These are phyloP conservation scores for Hydrophis major DNA, from an alignment of 2,797 vertebrate genomes.

Conservation along the genomic window DNA sequence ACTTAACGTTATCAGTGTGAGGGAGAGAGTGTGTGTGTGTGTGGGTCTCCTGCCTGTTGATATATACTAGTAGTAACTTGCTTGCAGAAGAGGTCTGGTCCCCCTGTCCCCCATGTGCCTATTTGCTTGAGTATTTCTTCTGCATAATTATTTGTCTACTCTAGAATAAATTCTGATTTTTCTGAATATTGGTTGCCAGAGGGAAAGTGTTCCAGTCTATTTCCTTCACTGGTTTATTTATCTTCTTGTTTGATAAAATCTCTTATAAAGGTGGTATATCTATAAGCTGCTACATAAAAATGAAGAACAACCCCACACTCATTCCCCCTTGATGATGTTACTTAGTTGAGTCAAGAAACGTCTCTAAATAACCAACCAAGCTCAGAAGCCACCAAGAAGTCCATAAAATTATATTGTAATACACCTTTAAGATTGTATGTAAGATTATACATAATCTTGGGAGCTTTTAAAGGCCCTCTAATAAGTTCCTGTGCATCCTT, in stretches of 20 bases:
- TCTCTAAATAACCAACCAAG: background rate
- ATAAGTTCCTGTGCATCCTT: background rate
- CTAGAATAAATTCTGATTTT: background rate
- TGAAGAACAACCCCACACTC: background rate
- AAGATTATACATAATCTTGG: background rate
- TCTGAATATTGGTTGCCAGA: background rate
- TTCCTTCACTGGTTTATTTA: background rate
- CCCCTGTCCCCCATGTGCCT: too few species aligned
- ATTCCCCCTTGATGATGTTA: background rate
- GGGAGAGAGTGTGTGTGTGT: rapidly evolving
- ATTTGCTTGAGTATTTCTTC: background rate
- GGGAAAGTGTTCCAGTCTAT: background rate
- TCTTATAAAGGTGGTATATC: background rate
- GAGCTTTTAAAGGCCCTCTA: background rate
- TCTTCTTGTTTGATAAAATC: background rate
- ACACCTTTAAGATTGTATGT: background rate
- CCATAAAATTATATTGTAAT: background rate
- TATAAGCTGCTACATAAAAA: background rate
- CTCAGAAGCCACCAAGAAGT: background rate
- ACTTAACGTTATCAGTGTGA: background rate
- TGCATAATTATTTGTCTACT: background rate
- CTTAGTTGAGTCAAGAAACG: background rate
- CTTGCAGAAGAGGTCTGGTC: background rate
- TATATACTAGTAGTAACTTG: background rate
- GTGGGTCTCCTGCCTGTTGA: background rate